phyloP scores from a whole-genome alignment of 2,888 invertebrate species.

The Anoplius nigerrimus region DNA sequence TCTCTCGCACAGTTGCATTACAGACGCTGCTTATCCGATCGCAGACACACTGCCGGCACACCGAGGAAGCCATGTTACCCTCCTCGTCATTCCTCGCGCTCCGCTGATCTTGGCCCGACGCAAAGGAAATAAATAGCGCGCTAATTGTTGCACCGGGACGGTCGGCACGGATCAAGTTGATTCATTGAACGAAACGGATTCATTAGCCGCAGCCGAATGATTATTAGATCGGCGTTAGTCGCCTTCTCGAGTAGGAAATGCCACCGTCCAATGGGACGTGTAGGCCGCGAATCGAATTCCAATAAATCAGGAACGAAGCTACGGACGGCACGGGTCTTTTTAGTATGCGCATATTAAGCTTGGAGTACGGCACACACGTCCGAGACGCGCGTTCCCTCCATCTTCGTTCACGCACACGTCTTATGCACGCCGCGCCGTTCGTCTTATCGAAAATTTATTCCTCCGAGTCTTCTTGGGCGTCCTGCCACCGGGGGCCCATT shows the following conservation, averaged over 20 bases:
- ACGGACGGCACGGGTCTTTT: slow-evolving; percentile 23
- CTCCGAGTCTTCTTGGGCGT: not conserved
- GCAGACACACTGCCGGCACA: too few relatives aligned
- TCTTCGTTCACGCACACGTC: not conserved
- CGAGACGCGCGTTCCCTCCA: slow-evolving; percentile 6
- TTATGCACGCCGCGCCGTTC: too few relatives aligned
- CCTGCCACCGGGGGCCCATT: too few relatives aligned
- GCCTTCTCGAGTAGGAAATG: slow-evolving; percentile 8
- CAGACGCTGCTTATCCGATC: too few relatives aligned
- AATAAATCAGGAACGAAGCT: slow-evolving; percentile 44
- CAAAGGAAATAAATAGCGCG: too few relatives aligned
- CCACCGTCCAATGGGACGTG: not conserved
- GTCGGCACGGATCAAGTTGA: too few relatives aligned
- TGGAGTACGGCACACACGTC: not conserved
- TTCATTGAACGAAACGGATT: not conserved
- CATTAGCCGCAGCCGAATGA: slow-evolving; percentile 5
- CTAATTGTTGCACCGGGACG: not conserved
- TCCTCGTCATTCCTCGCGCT: too few relatives aligned
- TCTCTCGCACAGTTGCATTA: too few relatives aligned
- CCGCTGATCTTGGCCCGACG: too few relatives aligned
- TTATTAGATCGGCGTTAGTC: slow-evolving; percentile 32
- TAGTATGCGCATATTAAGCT: slow-evolving; percentile 56
- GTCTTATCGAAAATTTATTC: slow-evolving; percentile 36
- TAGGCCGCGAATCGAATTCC: slow-evolving; percentile 41
- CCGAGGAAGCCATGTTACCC: too few relatives aligned